Evolutionary conservation across 2,888 invertebrate genomes (phyloP).

Genomic region (Pollenia angustigena): DNA sequence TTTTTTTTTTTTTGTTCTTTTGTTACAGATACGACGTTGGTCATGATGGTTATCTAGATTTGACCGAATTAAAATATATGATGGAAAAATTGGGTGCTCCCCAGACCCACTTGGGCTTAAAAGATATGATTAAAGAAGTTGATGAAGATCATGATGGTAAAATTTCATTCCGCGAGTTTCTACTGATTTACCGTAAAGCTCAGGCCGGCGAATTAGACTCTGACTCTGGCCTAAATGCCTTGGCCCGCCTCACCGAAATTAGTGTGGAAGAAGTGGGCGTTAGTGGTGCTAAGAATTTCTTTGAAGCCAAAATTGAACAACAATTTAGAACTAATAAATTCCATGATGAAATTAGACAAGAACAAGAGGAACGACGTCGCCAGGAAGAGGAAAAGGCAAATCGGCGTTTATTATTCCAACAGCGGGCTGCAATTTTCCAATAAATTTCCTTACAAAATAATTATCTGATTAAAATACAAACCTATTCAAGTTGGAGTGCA

Average conservation of each 20-base stretch:
- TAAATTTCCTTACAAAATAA: constrained; percentile 78
- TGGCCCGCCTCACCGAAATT: constrained; percentile 95
- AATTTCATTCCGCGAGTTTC: constrained; percentile 96
- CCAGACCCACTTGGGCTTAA: constrained; percentile 97
- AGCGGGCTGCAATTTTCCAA: constrained; percentile 94
- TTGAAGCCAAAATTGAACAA: constrained; percentile 97
- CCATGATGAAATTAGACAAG: constrained; percentile 95
- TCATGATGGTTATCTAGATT: constrained; percentile 94
- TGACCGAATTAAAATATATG: constrained; percentile 96
- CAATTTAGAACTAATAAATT: constrained; percentile 93
- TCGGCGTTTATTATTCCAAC: constrained; percentile 93
- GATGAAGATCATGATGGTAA: constrained; percentile 94
- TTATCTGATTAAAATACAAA: not conserved
- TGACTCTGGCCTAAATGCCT: constrained; percentile 93
- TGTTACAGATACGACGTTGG: constrained; percentile 93
- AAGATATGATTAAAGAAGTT: constrained; percentile 96
- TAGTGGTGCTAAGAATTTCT: constrained; percentile 96
- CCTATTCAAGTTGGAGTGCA: not conserved
- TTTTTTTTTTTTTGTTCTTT: not conserved
- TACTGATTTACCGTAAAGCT: constrained; percentile 93
- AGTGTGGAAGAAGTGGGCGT: constrained; percentile 97
- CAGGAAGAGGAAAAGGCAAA: constrained; percentile 93
- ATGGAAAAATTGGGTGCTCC: constrained; percentile 98
- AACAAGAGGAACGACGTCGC: constrained; percentile 94
- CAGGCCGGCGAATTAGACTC: constrained; percentile 94